Evolutionary conservation across 2,888 invertebrate species (phyloP).

Genomic region (Lottia gigantea): DNA sequence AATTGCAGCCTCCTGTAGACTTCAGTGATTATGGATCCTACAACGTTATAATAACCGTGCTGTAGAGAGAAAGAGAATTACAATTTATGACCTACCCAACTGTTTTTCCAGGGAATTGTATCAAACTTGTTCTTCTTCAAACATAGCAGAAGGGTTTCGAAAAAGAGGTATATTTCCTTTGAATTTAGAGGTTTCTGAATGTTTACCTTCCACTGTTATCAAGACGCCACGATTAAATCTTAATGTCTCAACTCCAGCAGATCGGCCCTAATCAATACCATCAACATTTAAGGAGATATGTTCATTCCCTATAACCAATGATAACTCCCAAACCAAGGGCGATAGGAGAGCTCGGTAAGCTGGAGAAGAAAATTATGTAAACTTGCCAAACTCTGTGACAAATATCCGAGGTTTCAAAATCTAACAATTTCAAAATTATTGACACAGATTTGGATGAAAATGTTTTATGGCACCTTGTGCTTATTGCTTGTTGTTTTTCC

Average conservation of each 20-base stretch:
- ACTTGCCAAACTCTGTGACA: no score
- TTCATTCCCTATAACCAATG: background rate
- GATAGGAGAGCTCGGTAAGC: no score
- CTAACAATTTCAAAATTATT: no score
- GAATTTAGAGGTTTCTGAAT: background rate
- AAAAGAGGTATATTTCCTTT: background rate
- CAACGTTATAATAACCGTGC: background rate
- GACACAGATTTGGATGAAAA: no score
- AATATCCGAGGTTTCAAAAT: no score
- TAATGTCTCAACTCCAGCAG: background rate
- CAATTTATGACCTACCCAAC: constrained; percentile 2
- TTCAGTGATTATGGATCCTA: background rate
- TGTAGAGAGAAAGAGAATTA: background rate
- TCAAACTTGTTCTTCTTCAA: no score
- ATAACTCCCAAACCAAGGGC: no score
- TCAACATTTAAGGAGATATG: background rate
- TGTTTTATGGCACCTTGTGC: no score
- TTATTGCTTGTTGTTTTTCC: no score
- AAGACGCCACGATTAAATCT: background rate
- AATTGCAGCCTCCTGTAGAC: no score
- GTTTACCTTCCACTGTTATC: background rate
- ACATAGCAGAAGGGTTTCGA: background rate
- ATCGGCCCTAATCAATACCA: no score
- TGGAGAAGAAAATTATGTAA: no score
- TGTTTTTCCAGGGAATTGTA: background rate